phyloP scores from a whole-genome alignment of 2,113 vertebrate genomes.

The Sterna hirundo region DNA sequence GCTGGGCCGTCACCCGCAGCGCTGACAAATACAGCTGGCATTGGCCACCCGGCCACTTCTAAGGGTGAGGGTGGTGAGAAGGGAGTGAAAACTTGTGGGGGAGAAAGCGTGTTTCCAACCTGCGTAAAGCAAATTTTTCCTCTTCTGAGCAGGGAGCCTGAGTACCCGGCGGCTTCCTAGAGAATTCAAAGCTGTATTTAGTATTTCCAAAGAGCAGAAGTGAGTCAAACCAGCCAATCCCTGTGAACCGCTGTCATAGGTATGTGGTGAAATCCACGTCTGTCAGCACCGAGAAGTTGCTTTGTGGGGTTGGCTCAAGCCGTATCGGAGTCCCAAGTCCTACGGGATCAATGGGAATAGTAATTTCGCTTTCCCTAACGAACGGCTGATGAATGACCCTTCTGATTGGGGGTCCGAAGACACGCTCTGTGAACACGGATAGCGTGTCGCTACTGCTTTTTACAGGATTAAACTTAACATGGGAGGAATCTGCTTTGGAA shows the following conservation, averaged over 20 bases:
- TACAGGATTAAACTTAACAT: not conserved
- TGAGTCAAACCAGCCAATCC: slow-evolving; percentile 2
- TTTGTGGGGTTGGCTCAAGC: not conserved
- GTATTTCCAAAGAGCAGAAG: slow-evolving; percentile 5
- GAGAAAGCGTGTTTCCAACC: not conserved
- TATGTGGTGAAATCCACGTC: not conserved
- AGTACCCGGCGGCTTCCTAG: not conserved
- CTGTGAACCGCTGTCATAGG: not conserved
- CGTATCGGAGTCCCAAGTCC: not conserved
- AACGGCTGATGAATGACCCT: not conserved
- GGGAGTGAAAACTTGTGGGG: not conserved
- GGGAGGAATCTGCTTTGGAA: not conserved
- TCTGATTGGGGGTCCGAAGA: not conserved
- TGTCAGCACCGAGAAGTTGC: not conserved
- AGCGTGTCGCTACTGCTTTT: not conserved
- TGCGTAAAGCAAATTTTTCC: not conserved
- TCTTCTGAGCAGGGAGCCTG: not conserved
- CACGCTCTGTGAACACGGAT: accelerated
- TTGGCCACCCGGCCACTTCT: not conserved
- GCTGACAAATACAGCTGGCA: not conserved
- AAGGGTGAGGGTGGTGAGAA: not conserved
- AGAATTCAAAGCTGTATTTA: not conserved
- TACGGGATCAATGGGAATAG: not conserved
- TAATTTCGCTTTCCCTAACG: not conserved
- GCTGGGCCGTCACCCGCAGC: not conserved